A percentile compares a stretch with the other conserved stretches of the same genome.
Conservation (phyloP, 2,888 invertebrate genomes). For the Camptogramma bilineatum region DNA sequence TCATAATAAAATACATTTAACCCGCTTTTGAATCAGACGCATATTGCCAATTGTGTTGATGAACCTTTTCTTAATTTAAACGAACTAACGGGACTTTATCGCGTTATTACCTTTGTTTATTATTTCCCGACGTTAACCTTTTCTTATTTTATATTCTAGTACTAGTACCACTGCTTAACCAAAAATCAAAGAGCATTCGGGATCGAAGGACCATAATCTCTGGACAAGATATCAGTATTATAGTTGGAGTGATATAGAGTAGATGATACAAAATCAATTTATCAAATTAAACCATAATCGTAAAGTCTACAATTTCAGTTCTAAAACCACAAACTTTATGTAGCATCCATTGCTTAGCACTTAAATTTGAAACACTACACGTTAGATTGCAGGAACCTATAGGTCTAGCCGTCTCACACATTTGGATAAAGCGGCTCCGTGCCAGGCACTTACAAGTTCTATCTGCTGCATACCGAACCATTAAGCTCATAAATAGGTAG, state of each 20-base stretch:
- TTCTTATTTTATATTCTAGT: too few species aligned
- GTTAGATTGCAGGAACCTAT: slow-evolving; percentile 10
- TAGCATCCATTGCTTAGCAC: slow-evolving; percentile 4
- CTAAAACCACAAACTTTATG: slow-evolving; percentile 12
- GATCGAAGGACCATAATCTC: background rate
- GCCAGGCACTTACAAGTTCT: slow-evolving; percentile 36
- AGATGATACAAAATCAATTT: background rate
- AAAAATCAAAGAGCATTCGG: background rate
- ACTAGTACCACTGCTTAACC: background rate
- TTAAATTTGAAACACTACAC: slow-evolving; percentile 22
- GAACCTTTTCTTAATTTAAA: too few species aligned
- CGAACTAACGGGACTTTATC: too few species aligned
- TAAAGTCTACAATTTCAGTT: background rate
- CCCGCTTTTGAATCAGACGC: too few species aligned
- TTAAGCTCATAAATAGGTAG: slow-evolving; percentile 11
- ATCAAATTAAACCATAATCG: background rate
- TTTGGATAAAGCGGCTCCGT: slow-evolving; percentile 28
- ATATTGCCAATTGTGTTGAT: too few species aligned
- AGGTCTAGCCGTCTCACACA: slow-evolving; percentile 18
- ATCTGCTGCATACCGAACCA: slow-evolving; percentile 22
- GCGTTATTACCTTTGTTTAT: too few species aligned
- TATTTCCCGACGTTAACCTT: too few species aligned
- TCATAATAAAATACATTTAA: too few species aligned
- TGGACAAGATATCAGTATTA: background rate
- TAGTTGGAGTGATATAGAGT: too few species aligned